Evolutionary conservation across 2,797 vertebrate genomes (phyloP), one percentile per base, ranked within the genome.

Genomic region (Anas flavirostris): DNA sequence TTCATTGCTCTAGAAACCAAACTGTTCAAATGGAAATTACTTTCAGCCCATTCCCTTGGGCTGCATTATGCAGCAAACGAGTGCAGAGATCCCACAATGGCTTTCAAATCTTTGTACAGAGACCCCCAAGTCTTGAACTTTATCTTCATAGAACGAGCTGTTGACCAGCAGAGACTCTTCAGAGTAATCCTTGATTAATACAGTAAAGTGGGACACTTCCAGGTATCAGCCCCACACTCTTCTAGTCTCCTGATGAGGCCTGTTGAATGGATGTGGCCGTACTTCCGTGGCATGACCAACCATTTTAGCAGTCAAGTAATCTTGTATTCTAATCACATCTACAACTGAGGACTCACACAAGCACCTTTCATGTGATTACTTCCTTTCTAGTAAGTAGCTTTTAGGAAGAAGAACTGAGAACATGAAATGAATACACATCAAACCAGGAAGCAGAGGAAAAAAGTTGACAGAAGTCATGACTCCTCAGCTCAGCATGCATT

Each of bases 391-490:
- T 33, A 69, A 67, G n/a, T 73, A 77, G 23, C 37, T 89, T 26
- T 72, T 1, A 0, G 25, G 17, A 44, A 86, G 53, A 78, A 52
- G 12, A 81, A 18, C 21, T 63, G 50, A 83, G 95, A 92, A 79
- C 50, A 62, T 86, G 53, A 92, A 87, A 84, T 68, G 55, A 91
- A 72, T 86, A 33, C 25, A 75, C 37, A 75, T 91, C 76, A 96
- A 89, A 87, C 73, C 25, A 63, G 13, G 26, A 81, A 75, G 53
- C 8, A 89, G 55, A 75, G 10, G 14, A 7, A 12, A 16, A 66
- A 78, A 78, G 67, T 7, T 26, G 15, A 7, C 72, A 79, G 48
- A 58, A 44, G 37, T 58, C 56, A 72, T 58, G 68, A 60, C 53
- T 94, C 82, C 74, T 86, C 80, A 87, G 68, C 58, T 93, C 82